Conservation (phyloP, 2,113 vertebrate genomes). For the Sylvicapra grimmia region DNA sequence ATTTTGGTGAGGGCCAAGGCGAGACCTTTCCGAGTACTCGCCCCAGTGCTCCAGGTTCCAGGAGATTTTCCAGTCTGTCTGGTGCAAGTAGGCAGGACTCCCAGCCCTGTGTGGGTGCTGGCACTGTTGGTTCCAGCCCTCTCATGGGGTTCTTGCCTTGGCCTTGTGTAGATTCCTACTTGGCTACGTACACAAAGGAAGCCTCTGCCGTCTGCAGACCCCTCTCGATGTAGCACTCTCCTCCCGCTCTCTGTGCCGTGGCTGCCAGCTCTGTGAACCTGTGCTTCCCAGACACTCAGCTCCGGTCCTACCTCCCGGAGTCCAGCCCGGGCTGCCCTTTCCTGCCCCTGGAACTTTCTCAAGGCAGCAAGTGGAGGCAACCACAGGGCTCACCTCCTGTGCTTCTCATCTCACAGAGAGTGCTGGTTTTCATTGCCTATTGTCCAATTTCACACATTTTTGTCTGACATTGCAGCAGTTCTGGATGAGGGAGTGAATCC, state of each 20-base stretch:
- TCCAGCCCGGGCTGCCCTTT: neutral
- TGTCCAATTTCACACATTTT: neutral
- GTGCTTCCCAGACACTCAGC: neutral
- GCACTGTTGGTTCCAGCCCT: neutral
- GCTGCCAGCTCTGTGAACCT: neutral
- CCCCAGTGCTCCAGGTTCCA: too few species aligned
- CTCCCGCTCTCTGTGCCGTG: neutral
- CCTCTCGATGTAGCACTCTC: neutral
- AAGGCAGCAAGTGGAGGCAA: neutral
- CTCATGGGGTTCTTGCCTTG: neutral
- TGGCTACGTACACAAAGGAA: neutral
- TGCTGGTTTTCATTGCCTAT: neutral
- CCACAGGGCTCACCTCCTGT: neutral
- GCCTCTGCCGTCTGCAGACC: too few species aligned
- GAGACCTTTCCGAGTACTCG: neutral
- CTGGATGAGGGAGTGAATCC: neutral
- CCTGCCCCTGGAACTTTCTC: neutral
- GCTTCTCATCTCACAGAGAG: neutral
- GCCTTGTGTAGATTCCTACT: neutral
- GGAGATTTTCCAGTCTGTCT: neutral
- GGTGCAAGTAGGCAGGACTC: too few species aligned
- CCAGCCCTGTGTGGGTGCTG: too few species aligned
- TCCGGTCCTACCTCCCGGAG: neutral
- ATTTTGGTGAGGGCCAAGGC: neutral
- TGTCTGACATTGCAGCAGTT: neutral